phyloP scores from a whole-genome alignment of 2,797 vertebrate genomes.

The Chanos chanos region DNA sequence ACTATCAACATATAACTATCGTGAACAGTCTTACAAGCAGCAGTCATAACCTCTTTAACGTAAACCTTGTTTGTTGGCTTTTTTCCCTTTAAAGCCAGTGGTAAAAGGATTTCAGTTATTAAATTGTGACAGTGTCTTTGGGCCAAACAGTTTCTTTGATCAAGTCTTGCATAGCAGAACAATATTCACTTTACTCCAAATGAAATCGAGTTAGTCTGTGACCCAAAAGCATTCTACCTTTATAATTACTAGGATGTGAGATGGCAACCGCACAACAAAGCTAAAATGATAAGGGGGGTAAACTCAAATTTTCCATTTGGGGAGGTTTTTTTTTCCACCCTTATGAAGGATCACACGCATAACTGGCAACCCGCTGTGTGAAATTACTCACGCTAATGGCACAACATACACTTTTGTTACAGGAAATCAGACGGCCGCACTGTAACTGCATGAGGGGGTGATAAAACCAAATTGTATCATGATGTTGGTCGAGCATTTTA shows the following conservation, averaged over 20 bases:
- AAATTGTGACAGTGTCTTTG: no score
- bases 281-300: conserved; percentile 55
- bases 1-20: no score
- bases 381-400: conserved; percentile 76
- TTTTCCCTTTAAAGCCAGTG: no score
- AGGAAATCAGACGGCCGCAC: conserved; percentile 76
- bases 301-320: conserved; percentile 70
- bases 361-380: conserved; percentile 74
- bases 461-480: conserved; percentile 81
- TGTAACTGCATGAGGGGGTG: conserved; percentile 75
- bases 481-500: conserved; percentile 61
- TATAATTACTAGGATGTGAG: conserved; percentile 55
- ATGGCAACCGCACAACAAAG: conserved; percentile 64
- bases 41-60: no score
- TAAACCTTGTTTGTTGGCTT: no score
- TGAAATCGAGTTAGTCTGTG: no score
- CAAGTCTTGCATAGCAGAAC: no score
- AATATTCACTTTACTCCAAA: no score
- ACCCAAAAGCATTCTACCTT: conserved; percentile 42
- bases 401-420: conserved; percentile 72
- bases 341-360: conserved; percentile 61
- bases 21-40: no score
- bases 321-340: conserved; percentile 51
- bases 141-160: no score
- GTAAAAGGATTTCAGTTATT: no score